These are phyloP conservation scores for Neosilurus hyrtlii DNA, from an alignment of 2,797 vertebrate genomes.

Conservation along the genomic window DNA sequence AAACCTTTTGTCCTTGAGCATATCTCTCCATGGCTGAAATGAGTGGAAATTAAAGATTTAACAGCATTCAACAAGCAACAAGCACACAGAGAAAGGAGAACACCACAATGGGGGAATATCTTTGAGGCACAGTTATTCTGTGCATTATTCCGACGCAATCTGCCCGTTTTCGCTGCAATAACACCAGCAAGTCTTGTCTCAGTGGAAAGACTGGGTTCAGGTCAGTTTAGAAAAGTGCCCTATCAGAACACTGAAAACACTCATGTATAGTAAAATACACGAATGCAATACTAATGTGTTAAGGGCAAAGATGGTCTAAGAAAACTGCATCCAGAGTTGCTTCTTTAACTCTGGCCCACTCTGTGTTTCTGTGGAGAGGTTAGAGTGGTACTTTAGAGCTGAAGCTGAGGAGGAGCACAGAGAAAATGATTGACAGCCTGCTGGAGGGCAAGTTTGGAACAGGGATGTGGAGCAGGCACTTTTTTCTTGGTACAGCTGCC, in stretches of 20 bases:
- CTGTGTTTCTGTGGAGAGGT: constrained; percentile 43
- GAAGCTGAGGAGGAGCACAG: constrained; percentile 41
- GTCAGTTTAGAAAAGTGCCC: constrained; percentile 38
- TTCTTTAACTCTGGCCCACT: constrained; percentile 32
- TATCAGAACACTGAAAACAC: constrained; percentile 44
- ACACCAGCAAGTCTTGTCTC: constrained; percentile 43
- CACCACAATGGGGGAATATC: constrained; percentile 48
- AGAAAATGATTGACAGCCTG: constrained; percentile 56
- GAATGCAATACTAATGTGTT: constrained; percentile 53
- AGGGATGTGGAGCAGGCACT: constrained; percentile 30
- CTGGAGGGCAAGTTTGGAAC: constrained; percentile 49
- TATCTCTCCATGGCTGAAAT: constrained; percentile 43
- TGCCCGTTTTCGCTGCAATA: constrained; percentile 49
- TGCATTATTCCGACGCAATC: constrained; percentile 47
- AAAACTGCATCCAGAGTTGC: constrained; percentile 30
- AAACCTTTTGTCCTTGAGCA: constrained; percentile 54
- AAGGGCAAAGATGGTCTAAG: constrained; percentile 30
- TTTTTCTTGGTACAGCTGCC: constrained; percentile 43
- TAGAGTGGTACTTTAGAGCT: constrained; percentile 46
- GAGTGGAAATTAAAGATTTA: constrained; percentile 57
- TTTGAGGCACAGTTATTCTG: constrained; percentile 50
- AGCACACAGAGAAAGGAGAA: constrained; percentile 41
- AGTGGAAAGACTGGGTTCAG: constrained; percentile 41
- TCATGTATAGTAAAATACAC: constrained; percentile 39
- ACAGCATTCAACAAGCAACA: constrained; percentile 46